Base-by-base conservation (phyloP, 2,888 invertebrate species). In the Tuberolachnus salignus region DNA sequence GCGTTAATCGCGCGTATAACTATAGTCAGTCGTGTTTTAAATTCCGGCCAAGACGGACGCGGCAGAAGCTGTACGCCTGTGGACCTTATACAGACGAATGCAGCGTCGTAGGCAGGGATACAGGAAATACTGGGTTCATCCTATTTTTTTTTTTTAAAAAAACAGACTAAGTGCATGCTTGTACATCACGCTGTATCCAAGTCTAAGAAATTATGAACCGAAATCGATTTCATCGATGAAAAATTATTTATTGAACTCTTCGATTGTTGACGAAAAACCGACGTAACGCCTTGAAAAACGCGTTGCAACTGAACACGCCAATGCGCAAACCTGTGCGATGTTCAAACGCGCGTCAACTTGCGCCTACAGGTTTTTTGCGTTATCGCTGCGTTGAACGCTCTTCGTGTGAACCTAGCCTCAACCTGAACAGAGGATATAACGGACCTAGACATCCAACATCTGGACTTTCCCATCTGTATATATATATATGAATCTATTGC, bases 91-190 rank as follows among this genome's bases (percentile, higher is more conserved):
- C n/a, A n/a, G n/a, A n/a, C n/a, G n/a, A n/a, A n/a, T n/a, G n/a
- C n/a, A n/a, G n/a, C n/a, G n/a, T n/a, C n/a, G n/a, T n/a, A n/a
- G n/a, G n/a, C n/a, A n/a, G n/a, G n/a, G n/a, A n/a, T n/a, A n/a
- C n/a, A n/a, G n/a, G n/a, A n/a, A n/a, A n/a, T n/a, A n/a, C n/a
- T n/a, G n/a, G n/a, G n/a, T n/a, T n/a, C n/a, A n/a, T n/a, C n/a
- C n/a, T 49, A 49, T 13, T 13, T 3, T 13, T 21, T 21, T 13
- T 55, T 21, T 55, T 21, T 55, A 8, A 53, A 53, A 53, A 53
- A 53, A 53, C 53, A 53, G 53, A 53, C 53, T 53, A 53, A 53
- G 53, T 53, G n/a, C 53, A 53, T n/a, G 53, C 53, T 53, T 53
- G 53, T 55, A 55, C 55, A 55, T 55, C 10, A 55, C 55, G 55